These are phyloP conservation scores for Malurus elegans DNA, from an alignment of 2,113 vertebrate species.

Conservation along the genomic window DNA sequence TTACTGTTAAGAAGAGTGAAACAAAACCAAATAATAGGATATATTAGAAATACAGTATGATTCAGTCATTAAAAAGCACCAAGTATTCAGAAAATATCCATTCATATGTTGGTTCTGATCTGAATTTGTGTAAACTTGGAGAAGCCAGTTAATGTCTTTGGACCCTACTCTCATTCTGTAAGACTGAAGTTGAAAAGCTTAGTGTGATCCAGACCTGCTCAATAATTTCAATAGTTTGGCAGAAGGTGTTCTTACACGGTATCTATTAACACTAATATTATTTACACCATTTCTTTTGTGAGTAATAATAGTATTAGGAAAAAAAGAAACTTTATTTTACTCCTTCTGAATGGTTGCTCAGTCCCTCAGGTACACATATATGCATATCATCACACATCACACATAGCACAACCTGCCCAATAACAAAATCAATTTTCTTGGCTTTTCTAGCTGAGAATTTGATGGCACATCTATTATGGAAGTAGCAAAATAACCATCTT, in stretches of 20 bases:
- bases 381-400: background rate
- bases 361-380: background rate
- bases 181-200: background rate
- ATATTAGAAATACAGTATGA: background rate
- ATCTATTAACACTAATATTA: background rate
- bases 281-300: background rate
- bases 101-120: background rate
- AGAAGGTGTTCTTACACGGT: background rate
- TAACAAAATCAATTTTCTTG: background rate
- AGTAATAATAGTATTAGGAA: background rate
- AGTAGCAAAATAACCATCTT: background rate
- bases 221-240: background rate
- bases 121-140: background rate
- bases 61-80: background rate
- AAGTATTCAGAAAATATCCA: background rate
- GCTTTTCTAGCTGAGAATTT: background rate
- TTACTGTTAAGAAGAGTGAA: background rate
- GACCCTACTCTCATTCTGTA: background rate
- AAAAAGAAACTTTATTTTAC: background rate
- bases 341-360: background rate
- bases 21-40: background rate
- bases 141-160: background rate
- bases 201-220: background rate
- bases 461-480: background rate
- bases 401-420: background rate